These are phyloP conservation scores for Cyanocitta stelleri DNA, from an alignment of 2,113 vertebrate species.

Conservation along the genomic window DNA sequence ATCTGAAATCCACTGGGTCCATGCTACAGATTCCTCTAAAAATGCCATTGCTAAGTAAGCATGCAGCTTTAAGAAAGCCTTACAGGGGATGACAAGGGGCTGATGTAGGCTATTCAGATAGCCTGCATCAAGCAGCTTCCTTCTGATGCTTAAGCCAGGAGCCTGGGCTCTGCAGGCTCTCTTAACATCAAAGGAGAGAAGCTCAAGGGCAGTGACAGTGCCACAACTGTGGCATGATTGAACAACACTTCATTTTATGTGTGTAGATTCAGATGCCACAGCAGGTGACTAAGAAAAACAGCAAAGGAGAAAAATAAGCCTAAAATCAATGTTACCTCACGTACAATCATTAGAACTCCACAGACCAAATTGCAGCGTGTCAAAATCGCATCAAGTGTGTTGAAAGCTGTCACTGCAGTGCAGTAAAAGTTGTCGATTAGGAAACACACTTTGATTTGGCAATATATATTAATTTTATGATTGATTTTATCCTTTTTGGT, in stretches of 20 bases:
- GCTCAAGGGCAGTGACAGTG: neutral
- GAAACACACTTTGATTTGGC: neutral
- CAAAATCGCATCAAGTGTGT: rapidly evolving
- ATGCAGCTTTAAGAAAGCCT: neutral
- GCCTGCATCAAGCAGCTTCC: neutral
- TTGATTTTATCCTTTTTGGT: neutral
- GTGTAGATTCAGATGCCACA: neutral
- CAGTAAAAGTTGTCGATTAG: neutral
- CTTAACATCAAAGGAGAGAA: neutral
- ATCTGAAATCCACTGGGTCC: neutral
- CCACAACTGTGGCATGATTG: rapidly evolving
- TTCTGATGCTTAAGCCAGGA: neutral
- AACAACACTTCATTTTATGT: neutral
- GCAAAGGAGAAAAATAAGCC: neutral
- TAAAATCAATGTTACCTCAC: neutral
- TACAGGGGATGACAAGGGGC: neutral
- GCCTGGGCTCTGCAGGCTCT: neutral
- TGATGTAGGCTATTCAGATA: neutral
- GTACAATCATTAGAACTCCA: neutral
- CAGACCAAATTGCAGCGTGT: neutral
- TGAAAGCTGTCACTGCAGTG: neutral
- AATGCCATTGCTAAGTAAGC: neutral
- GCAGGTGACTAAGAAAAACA: neutral
- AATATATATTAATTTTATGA: neutral
- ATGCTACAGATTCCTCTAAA: neutral